A percentile compares a stretch with the other conserved stretches of the same genome.
Evolutionary conservation across 2,797 vertebrate species (phyloP).

Genomic region (Falco naumanni): DNA sequence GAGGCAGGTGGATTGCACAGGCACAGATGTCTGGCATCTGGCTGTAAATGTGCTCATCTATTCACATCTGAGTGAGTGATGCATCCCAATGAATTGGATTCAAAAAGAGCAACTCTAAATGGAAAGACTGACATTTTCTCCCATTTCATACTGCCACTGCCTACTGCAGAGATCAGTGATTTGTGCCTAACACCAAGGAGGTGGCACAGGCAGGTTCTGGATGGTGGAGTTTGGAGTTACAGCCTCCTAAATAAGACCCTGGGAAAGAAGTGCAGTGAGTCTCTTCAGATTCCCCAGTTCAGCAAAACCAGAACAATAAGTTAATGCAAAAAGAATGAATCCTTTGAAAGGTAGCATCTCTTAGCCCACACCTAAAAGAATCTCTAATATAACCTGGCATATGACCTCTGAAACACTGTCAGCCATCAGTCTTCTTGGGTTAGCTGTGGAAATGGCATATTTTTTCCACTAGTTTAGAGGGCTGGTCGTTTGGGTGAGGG

Average conservation of each 20-base stretch:
- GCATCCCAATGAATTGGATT: neutral
- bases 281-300: neutral
- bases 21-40: slow-evolving; percentile 41
- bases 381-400: neutral
- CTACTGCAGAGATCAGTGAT: neutral
- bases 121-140: neutral
- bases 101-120: neutral
- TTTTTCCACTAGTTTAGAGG: neutral
- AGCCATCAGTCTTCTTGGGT: neutral
- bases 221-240: neutral
- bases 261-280: neutral
- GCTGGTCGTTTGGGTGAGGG: accelerated
- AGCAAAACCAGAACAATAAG: neutral
- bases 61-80: neutral
- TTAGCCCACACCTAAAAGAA: neutral
- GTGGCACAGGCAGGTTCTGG: neutral
- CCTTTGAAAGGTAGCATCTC: neutral
- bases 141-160: neutral
- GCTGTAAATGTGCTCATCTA: slow-evolving; percentile 6
- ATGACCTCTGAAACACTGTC: neutral
- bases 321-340: neutral
- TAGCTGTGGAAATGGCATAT: neutral
- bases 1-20: neutral
- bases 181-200: neutral
- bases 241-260: neutral